A percentile compares a stretch with the other conserved stretches of the same genome.
These are phyloP conservation scores for Drosophila kanekoi DNA, from an alignment of 2,888 invertebrate species.

Conservation along the genomic window DNA sequence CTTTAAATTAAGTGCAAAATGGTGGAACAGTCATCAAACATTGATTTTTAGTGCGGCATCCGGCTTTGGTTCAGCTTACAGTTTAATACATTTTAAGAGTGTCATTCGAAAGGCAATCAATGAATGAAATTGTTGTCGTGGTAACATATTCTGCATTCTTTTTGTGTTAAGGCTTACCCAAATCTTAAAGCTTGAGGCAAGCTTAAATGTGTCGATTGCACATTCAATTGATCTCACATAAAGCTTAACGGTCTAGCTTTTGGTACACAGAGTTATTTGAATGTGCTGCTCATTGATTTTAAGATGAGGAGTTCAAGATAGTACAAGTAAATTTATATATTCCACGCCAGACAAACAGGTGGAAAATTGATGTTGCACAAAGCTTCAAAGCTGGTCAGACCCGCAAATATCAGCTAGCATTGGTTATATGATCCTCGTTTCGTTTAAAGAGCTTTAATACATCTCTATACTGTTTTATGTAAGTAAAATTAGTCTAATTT, in stretches of 20 bases:
- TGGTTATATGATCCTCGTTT: too few relatives aligned
- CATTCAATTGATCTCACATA: background rate
- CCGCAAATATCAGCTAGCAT: too few relatives aligned
- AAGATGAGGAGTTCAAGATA: too few relatives aligned
- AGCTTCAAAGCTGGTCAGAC: too few relatives aligned
- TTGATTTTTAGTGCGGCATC: slow-evolving; percentile 59
- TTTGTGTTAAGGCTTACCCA: background rate
- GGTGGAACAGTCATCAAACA: slow-evolving; percentile 43
- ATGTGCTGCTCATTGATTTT: slow-evolving; percentile 6
- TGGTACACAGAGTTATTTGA: background rate
- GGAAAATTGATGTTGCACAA: too few relatives aligned
- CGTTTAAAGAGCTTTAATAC: too few relatives aligned
- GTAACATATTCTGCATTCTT: background rate
- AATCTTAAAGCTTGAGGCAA: background rate
- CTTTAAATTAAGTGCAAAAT: slow-evolving; percentile 66
- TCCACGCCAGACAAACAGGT: too few relatives aligned
- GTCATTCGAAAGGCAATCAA: slow-evolving; percentile 27
- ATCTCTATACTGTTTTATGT: too few relatives aligned
- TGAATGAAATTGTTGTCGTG: slow-evolving; percentile 10
- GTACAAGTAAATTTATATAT: too few relatives aligned
- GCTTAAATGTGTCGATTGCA: background rate
- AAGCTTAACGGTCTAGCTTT: background rate
- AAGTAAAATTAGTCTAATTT: too few relatives aligned
- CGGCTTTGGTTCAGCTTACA: slow-evolving; percentile 24
- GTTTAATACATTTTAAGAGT: slow-evolving; percentile 15